Conservation (phyloP, 2,113 vertebrate genomes). For the Rattus norvegicus region DNA sequence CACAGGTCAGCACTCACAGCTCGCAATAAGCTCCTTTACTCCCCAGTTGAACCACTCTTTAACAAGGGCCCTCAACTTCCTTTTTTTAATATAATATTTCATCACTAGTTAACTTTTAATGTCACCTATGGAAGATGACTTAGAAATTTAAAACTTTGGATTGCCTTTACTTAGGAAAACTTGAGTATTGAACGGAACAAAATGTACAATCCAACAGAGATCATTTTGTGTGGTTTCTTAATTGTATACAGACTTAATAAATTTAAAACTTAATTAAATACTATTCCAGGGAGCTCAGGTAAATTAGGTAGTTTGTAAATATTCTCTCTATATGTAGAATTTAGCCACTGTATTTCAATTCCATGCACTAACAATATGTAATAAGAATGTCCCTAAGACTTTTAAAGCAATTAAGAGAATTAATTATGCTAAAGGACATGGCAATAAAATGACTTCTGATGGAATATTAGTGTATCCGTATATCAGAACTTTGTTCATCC, state of each 20-base stretch:
- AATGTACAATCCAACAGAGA: neutral
- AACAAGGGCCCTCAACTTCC: neutral
- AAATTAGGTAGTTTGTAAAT: neutral
- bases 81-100: neutral
- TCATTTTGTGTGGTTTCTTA: neutral
- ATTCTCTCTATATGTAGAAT: neutral
- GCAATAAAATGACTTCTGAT: neutral
- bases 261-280: neutral
- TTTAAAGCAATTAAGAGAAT: neutral
- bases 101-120: neutral
- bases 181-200: neutral
- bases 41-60: neutral
- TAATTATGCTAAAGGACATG: neutral
- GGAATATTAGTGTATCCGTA: neutral
- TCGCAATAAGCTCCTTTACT: neutral
- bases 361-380: neutral
- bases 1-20: neutral
- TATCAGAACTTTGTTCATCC: too few relatives aligned
- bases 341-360: neutral
- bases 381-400: neutral
- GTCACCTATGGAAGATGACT: neutral
- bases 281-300: neutral
- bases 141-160: neutral
- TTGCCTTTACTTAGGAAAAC: slow-evolving; percentile 11
- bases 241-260: neutral